Percentiles rank a stretch among this genome's conserved stretches.
Evolutionary conservation across 2,797 vertebrate genomes (phyloP).

Genomic region (Telmatherina bonti): DNA sequence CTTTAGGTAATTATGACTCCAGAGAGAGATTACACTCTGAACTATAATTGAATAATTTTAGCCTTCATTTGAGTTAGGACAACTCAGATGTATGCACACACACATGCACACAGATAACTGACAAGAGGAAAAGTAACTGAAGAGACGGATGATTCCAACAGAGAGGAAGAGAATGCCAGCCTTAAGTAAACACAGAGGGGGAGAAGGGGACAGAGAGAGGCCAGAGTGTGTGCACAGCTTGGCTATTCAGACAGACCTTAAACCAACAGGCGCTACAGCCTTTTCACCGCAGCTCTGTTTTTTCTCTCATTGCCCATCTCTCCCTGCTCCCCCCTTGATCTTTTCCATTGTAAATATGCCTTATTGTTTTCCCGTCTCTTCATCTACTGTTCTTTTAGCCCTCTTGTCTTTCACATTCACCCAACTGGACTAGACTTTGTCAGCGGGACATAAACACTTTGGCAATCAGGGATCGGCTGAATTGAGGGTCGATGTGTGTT

Average conservation of each 20-base stretch:
- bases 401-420: slow-evolving; percentile 55
- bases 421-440: slow-evolving; percentile 28
- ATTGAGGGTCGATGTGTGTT: slow-evolving; percentile 13
- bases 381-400: slow-evolving; percentile 53
- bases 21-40: slow-evolving; percentile 57
- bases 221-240: slow-evolving; percentile 76
- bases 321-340: slow-evolving; percentile 35
- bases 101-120: slow-evolving; percentile 52
- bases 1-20: slow-evolving; percentile 70
- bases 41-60: slow-evolving; percentile 65
- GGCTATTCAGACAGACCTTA: slow-evolving; percentile 77
- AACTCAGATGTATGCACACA: slow-evolving; percentile 46
- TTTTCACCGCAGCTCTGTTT: slow-evolving; percentile 67
- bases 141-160: slow-evolving; percentile 77
- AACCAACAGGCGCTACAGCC: slow-evolving; percentile 76
- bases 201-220: slow-evolving; percentile 71
- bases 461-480: slow-evolving; percentile 5
- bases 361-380: slow-evolving; percentile 72
- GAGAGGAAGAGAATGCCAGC: slow-evolving; percentile 81
- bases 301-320: slow-evolving; percentile 37
- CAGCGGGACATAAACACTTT: slow-evolving; percentile 27
- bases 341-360: slow-evolving; percentile 65
- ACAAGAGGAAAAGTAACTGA: slow-evolving; percentile 72
- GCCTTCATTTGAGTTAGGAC: slow-evolving; percentile 60
- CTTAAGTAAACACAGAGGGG: slow-evolving; percentile 79